A percentile compares a stretch with the other conserved stretches of the same genome.
phyloP scores from a whole-genome alignment of 2,113 vertebrate genomes.

The Mirounga angustirostris region DNA sequence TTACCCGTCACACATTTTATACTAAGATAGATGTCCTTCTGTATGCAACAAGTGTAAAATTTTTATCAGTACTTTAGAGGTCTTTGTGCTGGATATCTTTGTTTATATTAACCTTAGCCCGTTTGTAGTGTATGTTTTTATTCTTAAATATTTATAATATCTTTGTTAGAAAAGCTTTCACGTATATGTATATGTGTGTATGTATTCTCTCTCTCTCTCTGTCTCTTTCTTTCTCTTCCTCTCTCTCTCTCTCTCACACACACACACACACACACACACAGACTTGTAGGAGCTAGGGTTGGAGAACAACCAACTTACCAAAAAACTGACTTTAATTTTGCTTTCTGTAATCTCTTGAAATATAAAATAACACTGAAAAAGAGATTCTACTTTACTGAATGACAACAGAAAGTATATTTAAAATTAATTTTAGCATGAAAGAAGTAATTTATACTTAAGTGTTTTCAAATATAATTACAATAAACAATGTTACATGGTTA shows the following conservation, averaged over 20 bases:
- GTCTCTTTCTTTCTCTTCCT: neutral
- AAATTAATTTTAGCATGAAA: constrained; percentile 44
- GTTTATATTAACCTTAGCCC: neutral
- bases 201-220: neutral
- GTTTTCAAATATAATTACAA: constrained; percentile 19
- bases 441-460: constrained; percentile 29
- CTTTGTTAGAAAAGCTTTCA: neutral
- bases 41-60: constrained; percentile 59
- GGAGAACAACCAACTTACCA: neutral
- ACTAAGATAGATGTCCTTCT: neutral
- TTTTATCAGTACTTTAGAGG: constrained; percentile 12
- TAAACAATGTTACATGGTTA: neutral
- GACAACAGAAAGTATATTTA: neutral
- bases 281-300: neutral
- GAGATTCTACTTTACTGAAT: neutral
- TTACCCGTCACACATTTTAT: neutral
- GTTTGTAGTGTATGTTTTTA: neutral
- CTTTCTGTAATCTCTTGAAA: neutral
- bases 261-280: neutral
- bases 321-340: constrained; percentile 28
- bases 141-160: neutral
- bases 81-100: neutral
- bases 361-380: neutral
- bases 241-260: neutral
- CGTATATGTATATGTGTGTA: neutral